A percentile compares a stretch with the other conserved stretches of the same genome.
Conservation (phyloP, 2,113 vertebrate species). For the Loxodonta africana region DNA sequence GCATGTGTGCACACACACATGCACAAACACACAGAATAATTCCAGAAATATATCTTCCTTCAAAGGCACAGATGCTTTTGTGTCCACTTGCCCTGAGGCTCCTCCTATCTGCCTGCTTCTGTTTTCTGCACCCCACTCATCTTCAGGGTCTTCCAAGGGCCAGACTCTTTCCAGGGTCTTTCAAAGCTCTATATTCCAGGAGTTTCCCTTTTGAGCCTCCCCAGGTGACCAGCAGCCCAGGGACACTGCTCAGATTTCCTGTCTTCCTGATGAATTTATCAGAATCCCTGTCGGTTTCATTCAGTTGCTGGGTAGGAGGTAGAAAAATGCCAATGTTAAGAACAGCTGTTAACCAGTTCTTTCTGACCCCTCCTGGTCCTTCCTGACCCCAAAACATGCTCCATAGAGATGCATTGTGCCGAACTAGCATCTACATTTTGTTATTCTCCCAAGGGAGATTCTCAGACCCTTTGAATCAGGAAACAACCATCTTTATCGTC, state of each 20-base stretch:
- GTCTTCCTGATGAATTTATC: background rate
- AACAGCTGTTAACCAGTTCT: conserved; percentile 55
- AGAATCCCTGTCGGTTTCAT: conserved; percentile 41
- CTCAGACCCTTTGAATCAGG: background rate
- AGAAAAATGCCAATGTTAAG: conserved; percentile 34
- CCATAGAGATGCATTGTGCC: background rate
- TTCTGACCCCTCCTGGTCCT: background rate
- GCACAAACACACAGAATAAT: no score
- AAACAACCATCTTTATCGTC: background rate
- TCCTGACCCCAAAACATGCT: background rate
- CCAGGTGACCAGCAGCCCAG: background rate
- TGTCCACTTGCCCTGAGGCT: background rate
- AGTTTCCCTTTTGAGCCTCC: conserved; percentile 17
- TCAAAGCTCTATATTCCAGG: background rate
- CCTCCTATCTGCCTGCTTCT: background rate
- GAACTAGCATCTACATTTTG: conserved; percentile 18
- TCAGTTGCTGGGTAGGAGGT: background rate
- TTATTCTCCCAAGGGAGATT: background rate
- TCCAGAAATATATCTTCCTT: background rate
- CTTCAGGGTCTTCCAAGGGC: background rate
- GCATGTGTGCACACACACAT: background rate
- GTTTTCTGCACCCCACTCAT: background rate
- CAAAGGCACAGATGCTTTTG: background rate
- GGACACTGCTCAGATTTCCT: conserved; percentile 28
- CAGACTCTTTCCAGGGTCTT: conserved; percentile 8